phyloP scores from a whole-genome alignment of 30 jellyfish, hydroid and myxozoan species.

The Clytia hemisphaerica region DNA sequence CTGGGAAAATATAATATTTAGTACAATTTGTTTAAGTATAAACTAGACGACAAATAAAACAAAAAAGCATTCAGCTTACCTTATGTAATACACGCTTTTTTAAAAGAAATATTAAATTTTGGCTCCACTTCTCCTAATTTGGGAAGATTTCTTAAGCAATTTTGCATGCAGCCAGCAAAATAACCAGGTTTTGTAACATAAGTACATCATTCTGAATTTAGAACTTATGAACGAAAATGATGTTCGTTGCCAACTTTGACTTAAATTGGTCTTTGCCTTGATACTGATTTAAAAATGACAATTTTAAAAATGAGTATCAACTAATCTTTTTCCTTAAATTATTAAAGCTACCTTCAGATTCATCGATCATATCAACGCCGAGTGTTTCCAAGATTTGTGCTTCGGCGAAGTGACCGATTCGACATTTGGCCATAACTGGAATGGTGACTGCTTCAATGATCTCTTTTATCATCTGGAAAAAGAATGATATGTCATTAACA shows the following conservation, averaged over 20 bases:
- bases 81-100: too few species aligned
- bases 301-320: not conserved
- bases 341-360: slow-evolving; percentile 80
- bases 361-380: slow-evolving; percentile 98
- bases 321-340: not conserved
- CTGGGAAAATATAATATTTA: slow-evolving; percentile 22
- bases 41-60: too few species aligned
- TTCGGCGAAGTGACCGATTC: slow-evolving; percentile 98
- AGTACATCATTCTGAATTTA: too few species aligned
- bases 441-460: slow-evolving; percentile 85
- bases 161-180: too few species aligned
- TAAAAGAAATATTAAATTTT: too few species aligned
- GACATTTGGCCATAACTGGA: slow-evolving; percentile 99
- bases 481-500: not conserved
- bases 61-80: not conserved
- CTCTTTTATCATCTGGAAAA: slow-evolving; percentile 80
- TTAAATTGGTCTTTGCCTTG: too few species aligned
- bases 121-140: too few species aligned
- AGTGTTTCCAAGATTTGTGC: slow-evolving; percentile 81
- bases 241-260: too few species aligned
- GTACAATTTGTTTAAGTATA: too few species aligned
- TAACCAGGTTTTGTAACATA: too few species aligned
- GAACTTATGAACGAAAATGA: too few species aligned
- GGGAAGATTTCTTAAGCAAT: too few species aligned
- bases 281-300: not conserved